Evolutionary conservation across 2,113 vertebrate genomes (phyloP), one percentile per base, ranked within the genome.

Genomic region (Centropristis striata): DNA sequence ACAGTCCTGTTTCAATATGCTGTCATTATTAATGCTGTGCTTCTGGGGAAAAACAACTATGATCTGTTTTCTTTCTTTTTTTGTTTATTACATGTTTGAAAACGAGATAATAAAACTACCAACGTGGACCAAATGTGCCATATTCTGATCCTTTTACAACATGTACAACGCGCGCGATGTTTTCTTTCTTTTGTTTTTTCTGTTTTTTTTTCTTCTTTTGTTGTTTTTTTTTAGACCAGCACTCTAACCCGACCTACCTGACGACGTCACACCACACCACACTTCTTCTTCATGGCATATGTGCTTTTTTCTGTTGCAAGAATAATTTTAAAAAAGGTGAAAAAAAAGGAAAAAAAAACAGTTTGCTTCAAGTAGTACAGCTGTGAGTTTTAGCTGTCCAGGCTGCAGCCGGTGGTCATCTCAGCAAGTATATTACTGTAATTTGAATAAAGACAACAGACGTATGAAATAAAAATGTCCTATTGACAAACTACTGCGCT

Each of bases 91-190:
- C 86, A 89, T 91, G 90, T 93, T 88, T 92, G 71, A 86, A 91
- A 88, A 89, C 53, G 60, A 91, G 83, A 93, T 86, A 92, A 93
- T 92, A 92, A 91, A 93, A 92, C 83, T 92, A 93, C 90, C 91
- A 88, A 90, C 92, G 91, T 94, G 93, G 93, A 94, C 93, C 93
- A 94, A 95, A 95, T 94, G 92, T 92, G 95, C 94, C 95, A 95
- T 95, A 87, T 85, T 89, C 78, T 84, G 73, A 81, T 94, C 92
- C 91, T 94, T 93, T 86, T 86, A 78, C 86, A 42, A 82, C 67
- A 84, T 84, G 78, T 84, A 75, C 77, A 58, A 81, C 42, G 59
- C 60, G 67, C 73, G 71, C 78, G 16, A 46, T 25, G 42, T 76
- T 78, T 65, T 15, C 25, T 64, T 41, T 13, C 11, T 50, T 50